Evolutionary conservation across 2,888 invertebrate genomes (phyloP), one percentile per base, ranked within the genome.

Genomic region (Tiliacea aurago): DNA sequence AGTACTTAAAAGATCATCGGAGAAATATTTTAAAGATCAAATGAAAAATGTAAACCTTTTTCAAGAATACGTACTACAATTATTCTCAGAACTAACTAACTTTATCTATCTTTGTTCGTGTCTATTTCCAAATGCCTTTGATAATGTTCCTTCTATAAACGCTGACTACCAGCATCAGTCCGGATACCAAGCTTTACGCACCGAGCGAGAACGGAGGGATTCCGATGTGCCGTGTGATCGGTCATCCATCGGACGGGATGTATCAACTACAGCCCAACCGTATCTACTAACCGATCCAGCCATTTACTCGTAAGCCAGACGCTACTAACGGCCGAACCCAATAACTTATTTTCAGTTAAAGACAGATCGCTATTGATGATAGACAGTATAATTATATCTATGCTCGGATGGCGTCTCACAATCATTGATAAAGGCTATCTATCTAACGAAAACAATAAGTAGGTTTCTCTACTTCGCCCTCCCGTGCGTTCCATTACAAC

Each of bases 221-320:
- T 73, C 45, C 37, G 49, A 69, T 58, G 45, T 70, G 45, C 49
- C 64, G 51, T 69, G 65, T 73, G 81, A 84, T 76, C 72, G 77
- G 81, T 80, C 86, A 73, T 86, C 70, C 63, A 74, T 77, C 77
- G 65, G 67, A 37, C 58, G 69, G 49, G 63, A 56, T 71, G 73
- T 63, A 84, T 84, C 68, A 81, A 75, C 81, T 84, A 62, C 41
- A 74, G 63, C 64, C 73, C 65, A 64, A 84, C 55, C 74, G 65
- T 61, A 65, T 67, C 37, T 47, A 56, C 56, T 56, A 66, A 55
- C 55, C 69, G 11, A 47, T 56, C 77, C 28, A 82, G 51, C 58
- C 79, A 63, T 69, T 82, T 82, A 69, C 81, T 80, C 81, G 61
- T 43, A 74, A 72, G 58, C 78, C 66, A 45, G 28, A 61, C 33